Percentiles rank a stretch among this genome's conserved stretches.
Conservation (phyloP, 2,888 invertebrate genomes). For the Lottia gigantea region DNA sequence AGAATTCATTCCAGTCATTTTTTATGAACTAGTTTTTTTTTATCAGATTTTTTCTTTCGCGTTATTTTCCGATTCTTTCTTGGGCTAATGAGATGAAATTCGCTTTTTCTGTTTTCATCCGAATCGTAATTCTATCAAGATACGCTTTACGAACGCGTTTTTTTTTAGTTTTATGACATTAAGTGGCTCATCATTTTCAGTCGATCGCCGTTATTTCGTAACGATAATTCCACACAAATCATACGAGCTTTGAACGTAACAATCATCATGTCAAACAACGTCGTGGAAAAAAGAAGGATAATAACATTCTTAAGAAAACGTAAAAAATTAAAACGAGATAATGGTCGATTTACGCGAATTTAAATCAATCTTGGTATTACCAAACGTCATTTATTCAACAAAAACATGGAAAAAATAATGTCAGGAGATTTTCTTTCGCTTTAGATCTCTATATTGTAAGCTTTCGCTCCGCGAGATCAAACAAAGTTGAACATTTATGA, state of each 20-base stretch:
- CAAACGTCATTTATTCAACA: background rate
- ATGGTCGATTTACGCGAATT: background rate
- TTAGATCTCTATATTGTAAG: background rate
- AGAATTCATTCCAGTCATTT: too few relatives aligned
- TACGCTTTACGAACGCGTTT: too few relatives aligned
- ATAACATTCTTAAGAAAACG: background rate
- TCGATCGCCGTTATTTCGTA: background rate
- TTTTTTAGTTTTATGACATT: background rate
- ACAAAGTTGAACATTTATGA: background rate
- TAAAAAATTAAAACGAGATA: background rate
- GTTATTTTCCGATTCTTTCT: too few relatives aligned
- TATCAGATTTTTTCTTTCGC: too few relatives aligned
- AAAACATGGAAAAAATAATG: background rate
- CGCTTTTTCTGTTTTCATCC: too few relatives aligned
- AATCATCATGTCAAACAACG: constrained; percentile 1
- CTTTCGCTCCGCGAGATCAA: background rate
- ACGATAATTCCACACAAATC: background rate
- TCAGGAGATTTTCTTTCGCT: background rate
- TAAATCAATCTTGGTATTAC: background rate
- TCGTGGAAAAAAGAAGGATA: background rate
- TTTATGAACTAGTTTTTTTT: too few relatives aligned
- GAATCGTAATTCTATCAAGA: too few relatives aligned
- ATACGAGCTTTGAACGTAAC: background rate
- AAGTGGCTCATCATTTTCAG: background rate
- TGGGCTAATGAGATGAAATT: too few relatives aligned